These are phyloP conservation scores for Archocentrus centrarchus DNA, from an alignment of 2,113 vertebrate species.

Conservation along the genomic window DNA sequence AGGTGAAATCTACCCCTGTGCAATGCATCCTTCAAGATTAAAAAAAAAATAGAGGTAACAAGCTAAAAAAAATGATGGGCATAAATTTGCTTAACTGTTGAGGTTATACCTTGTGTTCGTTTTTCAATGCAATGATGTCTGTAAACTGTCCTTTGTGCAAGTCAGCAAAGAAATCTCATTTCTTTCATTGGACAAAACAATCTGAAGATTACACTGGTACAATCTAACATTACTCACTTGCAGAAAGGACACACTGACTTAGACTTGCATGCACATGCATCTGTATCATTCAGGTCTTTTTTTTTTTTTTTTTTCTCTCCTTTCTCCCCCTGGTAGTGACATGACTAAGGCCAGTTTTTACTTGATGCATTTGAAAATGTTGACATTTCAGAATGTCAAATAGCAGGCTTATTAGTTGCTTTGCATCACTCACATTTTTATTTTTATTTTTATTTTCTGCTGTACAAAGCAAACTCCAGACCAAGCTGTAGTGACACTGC, in stretches of 20 bases:
- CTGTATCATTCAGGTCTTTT: background rate
- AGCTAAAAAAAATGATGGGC: constrained; percentile 69
- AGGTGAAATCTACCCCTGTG: background rate
- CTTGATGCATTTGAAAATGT: background rate
- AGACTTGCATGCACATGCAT: background rate
- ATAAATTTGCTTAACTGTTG: constrained; percentile 72
- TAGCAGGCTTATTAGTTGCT: background rate
- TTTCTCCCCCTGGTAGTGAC: background rate
- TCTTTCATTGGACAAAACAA: background rate
- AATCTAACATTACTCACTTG: constrained; percentile 33
- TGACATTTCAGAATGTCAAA: background rate
- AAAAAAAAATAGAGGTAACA: no score
- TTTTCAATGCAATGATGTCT: background rate
- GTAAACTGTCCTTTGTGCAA: constrained; percentile 35
- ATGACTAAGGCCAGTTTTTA: background rate
- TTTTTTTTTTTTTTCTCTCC: no score
- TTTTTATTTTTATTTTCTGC: constrained; percentile 3
- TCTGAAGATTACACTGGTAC: background rate
- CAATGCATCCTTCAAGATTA: constrained; percentile 11
- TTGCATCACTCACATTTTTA: background rate
- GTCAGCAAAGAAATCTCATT: background rate
- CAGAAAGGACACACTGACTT: constrained; percentile 17
- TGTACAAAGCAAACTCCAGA: constrained; percentile 82
- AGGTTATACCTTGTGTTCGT: background rate
- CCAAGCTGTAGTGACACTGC: constrained; percentile 82